Conservation (phyloP, 1,140 invertebrate genomes). For the Protaetia brevitarsis region DNA sequence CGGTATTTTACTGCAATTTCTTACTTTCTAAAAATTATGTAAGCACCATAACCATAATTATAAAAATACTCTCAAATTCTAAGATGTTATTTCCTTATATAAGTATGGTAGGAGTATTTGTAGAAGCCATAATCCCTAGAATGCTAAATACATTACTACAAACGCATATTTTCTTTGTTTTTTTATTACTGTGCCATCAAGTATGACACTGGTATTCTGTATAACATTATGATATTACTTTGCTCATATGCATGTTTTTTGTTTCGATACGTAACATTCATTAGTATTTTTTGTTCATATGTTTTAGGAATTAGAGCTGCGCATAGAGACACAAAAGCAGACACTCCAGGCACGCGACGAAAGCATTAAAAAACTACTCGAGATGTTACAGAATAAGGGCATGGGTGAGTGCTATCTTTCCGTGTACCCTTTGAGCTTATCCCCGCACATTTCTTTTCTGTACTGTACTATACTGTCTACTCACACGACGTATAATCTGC, state of each 20-base stretch:
- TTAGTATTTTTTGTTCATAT: background rate
- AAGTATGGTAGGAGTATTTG: background rate
- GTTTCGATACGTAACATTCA: background rate
- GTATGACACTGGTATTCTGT: background rate
- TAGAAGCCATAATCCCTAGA: background rate
- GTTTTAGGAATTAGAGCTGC: constrained; percentile 83
- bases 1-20: no score
- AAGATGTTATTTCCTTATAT: no score
- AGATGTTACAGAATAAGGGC: constrained; percentile 97
- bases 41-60: no score
- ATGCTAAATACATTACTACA: background rate
- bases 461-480: constrained; percentile 18
- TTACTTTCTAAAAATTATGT: no score
- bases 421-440: constrained; percentile 32
- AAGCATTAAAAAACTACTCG: constrained; percentile 96
- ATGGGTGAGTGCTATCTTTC: constrained; percentile 70
- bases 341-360: constrained; percentile 93
- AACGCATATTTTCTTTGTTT: constrained; percentile 7
- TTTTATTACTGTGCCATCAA: no score
- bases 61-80: no score
- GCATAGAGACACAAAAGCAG: constrained; percentile 97
- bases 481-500: background rate
- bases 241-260: background rate
- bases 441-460: constrained; percentile 32
- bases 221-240: no score